A percentile compares a stretch with the other conserved stretches of the same genome.
Evolutionary conservation across 1,140 invertebrate species (phyloP).

Genomic region (Oedothorax gibbosus): DNA sequence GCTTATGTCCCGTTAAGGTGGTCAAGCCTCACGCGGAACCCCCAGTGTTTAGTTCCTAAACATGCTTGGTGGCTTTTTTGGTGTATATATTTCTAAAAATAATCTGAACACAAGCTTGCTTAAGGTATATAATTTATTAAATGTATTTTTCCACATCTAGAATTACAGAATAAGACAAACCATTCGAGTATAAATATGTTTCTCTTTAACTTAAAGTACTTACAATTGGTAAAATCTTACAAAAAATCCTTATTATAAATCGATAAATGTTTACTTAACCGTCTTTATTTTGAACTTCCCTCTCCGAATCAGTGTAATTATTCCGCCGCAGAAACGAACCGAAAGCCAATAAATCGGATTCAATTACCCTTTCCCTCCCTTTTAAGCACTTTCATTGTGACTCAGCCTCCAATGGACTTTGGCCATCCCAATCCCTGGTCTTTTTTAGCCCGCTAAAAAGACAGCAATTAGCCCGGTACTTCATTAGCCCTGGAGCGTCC

Average conservation of each 20-base stretch:
- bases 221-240: not conserved
- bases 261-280: conserved; percentile 26
- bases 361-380: conserved; percentile 37
- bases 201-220: not conserved
- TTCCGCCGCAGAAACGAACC: conserved; percentile 22
- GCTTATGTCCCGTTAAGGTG: no score
- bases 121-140: no score
- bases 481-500: conserved; percentile 56
- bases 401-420: conserved; percentile 50
- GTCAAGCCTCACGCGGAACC: no score
- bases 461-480: conserved; percentile 58
- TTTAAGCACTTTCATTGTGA: conserved; percentile 22
- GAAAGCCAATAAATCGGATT: conserved; percentile 45
- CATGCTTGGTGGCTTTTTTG: no score
- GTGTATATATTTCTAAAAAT: no score
- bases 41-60: no score
- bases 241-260: conserved; percentile 19
- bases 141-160: no score
- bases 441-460: conserved; percentile 39
- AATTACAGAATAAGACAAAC: no score
- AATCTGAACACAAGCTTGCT: no score
- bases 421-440: conserved; percentile 11
- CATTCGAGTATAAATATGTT: not conserved
- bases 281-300: conserved; percentile 16
- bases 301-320: conserved; percentile 29